Evolutionary conservation across 2,797 vertebrate genomes (phyloP).

Genomic region (Emys orbicularis): DNA sequence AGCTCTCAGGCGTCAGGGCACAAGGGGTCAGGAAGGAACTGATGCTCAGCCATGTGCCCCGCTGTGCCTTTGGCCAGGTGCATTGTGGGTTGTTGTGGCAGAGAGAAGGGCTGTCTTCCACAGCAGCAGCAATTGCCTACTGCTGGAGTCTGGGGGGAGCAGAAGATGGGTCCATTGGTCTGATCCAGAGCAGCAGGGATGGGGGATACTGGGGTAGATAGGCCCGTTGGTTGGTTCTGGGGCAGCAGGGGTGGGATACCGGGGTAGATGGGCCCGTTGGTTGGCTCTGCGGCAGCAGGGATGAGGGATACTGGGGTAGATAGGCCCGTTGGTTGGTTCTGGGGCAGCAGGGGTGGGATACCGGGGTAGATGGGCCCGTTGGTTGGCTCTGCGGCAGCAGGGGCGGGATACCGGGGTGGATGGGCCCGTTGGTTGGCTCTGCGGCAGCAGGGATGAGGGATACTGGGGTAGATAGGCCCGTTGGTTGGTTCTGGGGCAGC

Average conservation of each 20-base stretch:
- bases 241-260: background rate
- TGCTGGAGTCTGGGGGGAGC: background rate
- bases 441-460: no score
- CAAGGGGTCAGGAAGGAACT: background rate
- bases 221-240: fast-evolving
- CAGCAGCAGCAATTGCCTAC: background rate
- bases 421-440: background rate
- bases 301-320: no score
- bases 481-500: no score
- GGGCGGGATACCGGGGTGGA: no score
- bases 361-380: no score
- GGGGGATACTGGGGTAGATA: no score
- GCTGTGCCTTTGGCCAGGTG: background rate
- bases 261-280: no score
- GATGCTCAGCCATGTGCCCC: no score
- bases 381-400: background rate
- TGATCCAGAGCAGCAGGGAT: background rate
- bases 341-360: background rate
- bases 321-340: background rate
- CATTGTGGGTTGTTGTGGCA: background rate
- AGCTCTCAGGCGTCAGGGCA: background rate
- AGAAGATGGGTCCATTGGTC: background rate
- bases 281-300: background rate
- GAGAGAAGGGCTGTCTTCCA: background rate
- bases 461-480: no score